Base-by-base conservation (phyloP, 2,113 vertebrate species). In the Eleginops maclovinus region DNA sequence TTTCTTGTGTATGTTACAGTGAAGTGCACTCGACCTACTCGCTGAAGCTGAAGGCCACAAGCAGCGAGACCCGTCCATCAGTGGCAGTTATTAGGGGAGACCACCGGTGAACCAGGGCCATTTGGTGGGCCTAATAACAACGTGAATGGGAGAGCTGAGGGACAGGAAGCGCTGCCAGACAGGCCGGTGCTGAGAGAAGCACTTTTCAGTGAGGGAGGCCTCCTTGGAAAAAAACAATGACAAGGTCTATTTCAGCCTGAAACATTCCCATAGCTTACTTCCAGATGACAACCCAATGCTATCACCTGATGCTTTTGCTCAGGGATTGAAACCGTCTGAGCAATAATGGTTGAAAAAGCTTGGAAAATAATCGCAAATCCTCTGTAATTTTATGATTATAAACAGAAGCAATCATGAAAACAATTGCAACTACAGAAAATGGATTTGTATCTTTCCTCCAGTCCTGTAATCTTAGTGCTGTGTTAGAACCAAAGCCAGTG, bases 141-240 rank as follows among this genome's bases (percentile, higher is more conserved):
- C 86, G 92, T 82, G 92, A 86, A 78, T 90, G 92, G 86, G 93
- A 94, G 83, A 94, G 93, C 86, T 89, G 93, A 94, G 93, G 92
- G 93, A 95, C 95, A 97, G 96, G 97, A 97, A 97, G 96, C 86
- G 58, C 86, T 90, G 94, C 93, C 94, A 97, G 96, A 96, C 95
- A 95, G 95, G 94, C 90, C 94, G 86, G 85, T 95, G 94, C 96
- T 96, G 96, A 96, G 93, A 88, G 92, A 95, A 95, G 94, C 91
- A 93, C 83, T 95, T 96, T 93, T 93, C 81, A 80, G 81, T 88
- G 88, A 91, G 86, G 72, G 81, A 92, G 91, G 84, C 83, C 89
- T 89, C 79, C 55, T 80, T 76, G 19, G 75, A 77, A 86, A 89
- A 90, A 89, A 89, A 94, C 87, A 93, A 85, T 91, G 95, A 95